phyloP scores from a whole-genome alignment of 2,888 invertebrate genomes.

The Omphaloscelis lunosa region DNA sequence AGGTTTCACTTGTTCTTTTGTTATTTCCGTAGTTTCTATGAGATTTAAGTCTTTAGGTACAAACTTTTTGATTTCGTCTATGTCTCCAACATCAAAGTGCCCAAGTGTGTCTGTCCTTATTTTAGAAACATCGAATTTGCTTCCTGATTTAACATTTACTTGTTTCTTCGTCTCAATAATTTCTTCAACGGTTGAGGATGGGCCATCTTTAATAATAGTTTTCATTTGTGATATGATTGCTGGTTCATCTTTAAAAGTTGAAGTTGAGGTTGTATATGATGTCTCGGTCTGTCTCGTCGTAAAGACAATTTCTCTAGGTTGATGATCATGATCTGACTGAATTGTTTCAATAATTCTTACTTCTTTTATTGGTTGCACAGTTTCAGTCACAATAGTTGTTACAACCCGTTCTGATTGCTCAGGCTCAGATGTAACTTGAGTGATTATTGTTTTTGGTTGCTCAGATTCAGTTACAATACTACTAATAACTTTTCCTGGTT shows the following conservation, averaged over 20 bases:
- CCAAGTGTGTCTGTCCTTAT: slow-evolving; percentile 86
- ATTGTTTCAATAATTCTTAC: slow-evolving; percentile 59
- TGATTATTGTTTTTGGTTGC: slow-evolving; percentile 32
- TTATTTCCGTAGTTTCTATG: slow-evolving; percentile 79
- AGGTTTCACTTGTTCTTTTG: slow-evolving; percentile 86
- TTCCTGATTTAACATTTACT: slow-evolving; percentile 64
- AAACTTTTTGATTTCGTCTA: slow-evolving; percentile 74
- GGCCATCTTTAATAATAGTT: slow-evolving; percentile 69
- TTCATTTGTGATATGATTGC: slow-evolving; percentile 65
- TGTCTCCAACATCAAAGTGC: slow-evolving; percentile 79
- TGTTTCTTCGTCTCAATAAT: slow-evolving; percentile 67
- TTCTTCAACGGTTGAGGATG: slow-evolving; percentile 65
- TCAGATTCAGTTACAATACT: slow-evolving; percentile 7
- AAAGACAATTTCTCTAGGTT: slow-evolving; percentile 66
- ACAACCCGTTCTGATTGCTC: slow-evolving; percentile 37
- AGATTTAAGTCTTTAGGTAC: slow-evolving; percentile 77
- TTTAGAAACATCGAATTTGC: slow-evolving; percentile 85
- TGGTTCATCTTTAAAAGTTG: slow-evolving; percentile 68
- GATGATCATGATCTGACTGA: slow-evolving; percentile 49
- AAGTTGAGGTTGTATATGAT: slow-evolving; percentile 68
- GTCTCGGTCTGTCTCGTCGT: slow-evolving; percentile 76
- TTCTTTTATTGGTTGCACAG: slow-evolving; percentile 59
- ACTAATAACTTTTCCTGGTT: slow-evolving; percentile 23
- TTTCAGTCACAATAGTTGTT: slow-evolving; percentile 49
- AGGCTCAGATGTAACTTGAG: slow-evolving; percentile 13